Evolutionary conservation across 1,140 invertebrate species (phyloP), one percentile per base, ranked within the genome.

Genomic region (Trichogramma pretiosum): DNA sequence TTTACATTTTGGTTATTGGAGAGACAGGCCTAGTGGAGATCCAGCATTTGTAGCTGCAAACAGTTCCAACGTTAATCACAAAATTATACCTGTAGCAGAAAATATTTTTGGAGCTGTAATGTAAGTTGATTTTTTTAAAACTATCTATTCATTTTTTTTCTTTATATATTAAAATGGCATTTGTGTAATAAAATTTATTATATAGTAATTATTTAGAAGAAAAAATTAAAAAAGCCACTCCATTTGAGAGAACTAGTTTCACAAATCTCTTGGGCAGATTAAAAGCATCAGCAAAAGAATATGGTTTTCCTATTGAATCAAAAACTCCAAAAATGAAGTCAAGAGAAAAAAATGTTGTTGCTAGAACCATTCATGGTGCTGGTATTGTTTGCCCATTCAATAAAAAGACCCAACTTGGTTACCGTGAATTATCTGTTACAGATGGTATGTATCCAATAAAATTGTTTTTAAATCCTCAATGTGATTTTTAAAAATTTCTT

Each of bases 341-440:
- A 26, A 70, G 87, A 47, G 74, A 83, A 21, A 82, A 77, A 53
- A 79, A 78, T 50, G 77, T 82, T n/a, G 80, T 92, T 2, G 70
- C 84, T 21, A 84, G 80, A 64, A 85, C 83, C 21, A 89, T 95
- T 54, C 88, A 94, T 67, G 79, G 79, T 50, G 83, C 83, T 50
- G 93, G 93, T 2, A 83, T 97, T 61, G 86, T 93, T 28, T 91
- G 95, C 3, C 89, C 90, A 2, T 85, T 84, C 48, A 76, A 92
- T 59, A 83, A 82, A 51, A 85, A 85, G 64, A 82, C 83, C 3
- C 73, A 86, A 57, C 60, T 91, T 7, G 90, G 90, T 2, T 93
- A 93, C 56, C 76, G 90, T 49, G 75, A 78, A 42, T 70, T 93
- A 7, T 76, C 78, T 48, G 83, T 84, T 56, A 83, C 76, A 36